Base-by-base conservation (phyloP, 2,113 vertebrate genomes). In the Channa argus region DNA sequence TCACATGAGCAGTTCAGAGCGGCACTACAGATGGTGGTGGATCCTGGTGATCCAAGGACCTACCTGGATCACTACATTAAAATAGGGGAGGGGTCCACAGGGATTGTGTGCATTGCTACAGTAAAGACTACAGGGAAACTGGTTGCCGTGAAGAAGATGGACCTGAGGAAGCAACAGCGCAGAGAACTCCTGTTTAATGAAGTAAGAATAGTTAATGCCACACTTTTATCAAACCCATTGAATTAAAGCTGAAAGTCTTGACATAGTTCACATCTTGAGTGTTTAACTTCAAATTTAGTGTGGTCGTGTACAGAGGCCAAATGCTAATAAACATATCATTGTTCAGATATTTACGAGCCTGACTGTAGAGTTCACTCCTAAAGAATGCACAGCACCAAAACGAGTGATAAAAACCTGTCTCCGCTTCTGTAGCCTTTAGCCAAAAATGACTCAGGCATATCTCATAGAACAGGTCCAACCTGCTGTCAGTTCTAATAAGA, bases 71-170 rank as follows among this genome's bases (percentile, higher is more conserved):
- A 98, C 91, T 98, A 98, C 91, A 98, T 99, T 73, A 98, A 99
- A 89, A 99, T 98, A 0, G 97, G 97, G 0, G 97, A 99, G 78
- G 97, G 97, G 11, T 99, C 97, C 74, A 98, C 97, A 0, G 97
- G 97, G 34, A 92, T 99, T 0, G 97, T 98, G 53, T 99, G 97
- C 79, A 97, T 99, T 0, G 96, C 97, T 80, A 98, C 97, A 0
- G 92, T 98, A 78, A 96, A 95, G 77, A 96, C 94, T 83, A 95
- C 93, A 0, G 97, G 97, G 12, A 95, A 96, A 55, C 91, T 98
- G 69, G 97, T 98, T 6, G 97, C 97, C 0, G 97, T 98, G 71
- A 98, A 99, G 82, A 98, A 98, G 92, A 99, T 98, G 97, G 97
- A 98, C 89, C 92, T 98, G 79, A 94, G 96, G 63, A 98, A 98